Conservation (phyloP, 2,113 vertebrate genomes). For the Cephalopterus ornatus region DNA sequence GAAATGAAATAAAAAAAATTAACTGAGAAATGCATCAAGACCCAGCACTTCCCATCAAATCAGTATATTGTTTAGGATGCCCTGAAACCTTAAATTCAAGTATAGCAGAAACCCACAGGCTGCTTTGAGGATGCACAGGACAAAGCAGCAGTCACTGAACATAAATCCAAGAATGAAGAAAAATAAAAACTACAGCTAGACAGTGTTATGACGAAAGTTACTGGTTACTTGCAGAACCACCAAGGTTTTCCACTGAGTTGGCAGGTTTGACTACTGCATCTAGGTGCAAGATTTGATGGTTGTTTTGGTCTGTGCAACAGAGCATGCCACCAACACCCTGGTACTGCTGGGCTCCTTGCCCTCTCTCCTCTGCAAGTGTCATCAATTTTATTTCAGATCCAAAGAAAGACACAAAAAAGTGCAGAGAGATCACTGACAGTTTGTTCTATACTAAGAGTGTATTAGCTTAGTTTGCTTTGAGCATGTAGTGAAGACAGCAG, state of each 20-base stretch:
- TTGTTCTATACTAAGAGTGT: not conserved
- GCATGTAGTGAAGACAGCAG: not conserved
- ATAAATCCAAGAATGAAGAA: not conserved
- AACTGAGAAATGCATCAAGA: not conserved
- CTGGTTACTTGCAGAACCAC: not conserved
- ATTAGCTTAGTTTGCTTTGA: not conserved
- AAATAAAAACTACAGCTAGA: not conserved
- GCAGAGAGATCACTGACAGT: not conserved
- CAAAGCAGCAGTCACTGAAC: not conserved
- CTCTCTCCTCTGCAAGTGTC: not conserved
- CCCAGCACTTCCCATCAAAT: not conserved
- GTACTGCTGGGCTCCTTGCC: not conserved
- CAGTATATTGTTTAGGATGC: not conserved
- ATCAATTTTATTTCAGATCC: not conserved
- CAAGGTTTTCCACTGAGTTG: not conserved
- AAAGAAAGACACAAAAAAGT: not conserved
- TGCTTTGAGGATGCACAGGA: not conserved
- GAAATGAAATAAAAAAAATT: not conserved
- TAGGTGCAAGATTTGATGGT: not conserved
- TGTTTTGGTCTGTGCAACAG: not conserved
- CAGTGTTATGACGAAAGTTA: not conserved
- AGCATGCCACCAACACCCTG: not conserved
- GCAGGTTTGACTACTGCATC: not conserved
- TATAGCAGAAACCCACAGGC: not conserved
- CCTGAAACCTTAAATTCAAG: not conserved